These are phyloP conservation scores for Ptychoptera albimana DNA, from an alignment of 2,888 invertebrate species.

Conservation along the genomic window DNA sequence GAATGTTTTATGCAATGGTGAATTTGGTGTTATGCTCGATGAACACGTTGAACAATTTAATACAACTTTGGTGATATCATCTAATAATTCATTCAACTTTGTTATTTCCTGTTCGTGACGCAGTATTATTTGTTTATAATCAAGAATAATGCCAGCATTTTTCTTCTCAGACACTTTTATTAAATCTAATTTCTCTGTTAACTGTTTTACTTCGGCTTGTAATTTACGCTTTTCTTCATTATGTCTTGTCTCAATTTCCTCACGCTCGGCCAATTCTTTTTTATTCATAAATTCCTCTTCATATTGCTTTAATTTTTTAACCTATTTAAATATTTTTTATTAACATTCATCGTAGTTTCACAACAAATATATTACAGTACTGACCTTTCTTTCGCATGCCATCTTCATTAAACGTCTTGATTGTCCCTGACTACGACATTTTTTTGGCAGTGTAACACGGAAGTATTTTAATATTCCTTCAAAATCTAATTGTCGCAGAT, in stretches of 20 bases:
- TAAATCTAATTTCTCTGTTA: conserved; percentile 59
- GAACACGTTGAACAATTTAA: conserved; percentile 36
- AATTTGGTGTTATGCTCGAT: conserved; percentile 11
- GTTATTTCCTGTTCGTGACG: conserved; percentile 69
- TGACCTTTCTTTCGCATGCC: conserved; percentile 71
- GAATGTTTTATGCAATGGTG: conserved; percentile 10
- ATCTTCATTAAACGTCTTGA: conserved; percentile 78
- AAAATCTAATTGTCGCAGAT: conserved; percentile 84
- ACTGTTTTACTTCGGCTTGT: conserved; percentile 35
- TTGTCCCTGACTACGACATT: conserved; percentile 80
- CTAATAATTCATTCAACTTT: conserved; percentile 38
- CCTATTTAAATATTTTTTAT: too few species aligned
- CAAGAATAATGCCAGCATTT: conserved; percentile 68
- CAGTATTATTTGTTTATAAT: conserved; percentile 85
- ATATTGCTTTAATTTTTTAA: conserved; percentile 87
- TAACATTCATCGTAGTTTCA: too few species aligned
- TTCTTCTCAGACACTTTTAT: conserved; percentile 59
- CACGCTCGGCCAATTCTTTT: conserved; percentile 49
- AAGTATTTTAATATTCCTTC: conserved; percentile 97
- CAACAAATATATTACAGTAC: too few species aligned
- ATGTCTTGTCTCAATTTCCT: conserved; percentile 47
- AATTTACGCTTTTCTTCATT: conserved; percentile 41
- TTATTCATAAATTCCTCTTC: conserved; percentile 74
- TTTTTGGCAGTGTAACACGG: conserved; percentile 90
- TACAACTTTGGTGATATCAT: conserved; percentile 46